Conservation (phyloP, 1,140 invertebrate species). For the Drosophila obscura region DNA sequence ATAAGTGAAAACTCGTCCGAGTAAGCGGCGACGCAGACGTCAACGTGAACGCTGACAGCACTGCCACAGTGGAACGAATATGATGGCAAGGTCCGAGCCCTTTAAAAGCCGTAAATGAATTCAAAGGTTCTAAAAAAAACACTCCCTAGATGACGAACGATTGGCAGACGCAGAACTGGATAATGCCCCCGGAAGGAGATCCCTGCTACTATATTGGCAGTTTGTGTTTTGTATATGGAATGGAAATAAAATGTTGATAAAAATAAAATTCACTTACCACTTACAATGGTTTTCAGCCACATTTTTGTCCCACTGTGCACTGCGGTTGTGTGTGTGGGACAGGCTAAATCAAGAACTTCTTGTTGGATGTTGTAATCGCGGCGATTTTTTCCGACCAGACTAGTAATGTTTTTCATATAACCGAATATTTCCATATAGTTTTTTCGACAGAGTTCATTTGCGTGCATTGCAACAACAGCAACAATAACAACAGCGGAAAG, state of each 20-base stretch:
- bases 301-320: no score
- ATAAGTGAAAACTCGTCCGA: slow-evolving; percentile 66
- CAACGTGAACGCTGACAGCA: slow-evolving; percentile 11
- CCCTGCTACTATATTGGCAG: no score
- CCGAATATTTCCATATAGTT: slow-evolving; percentile 49
- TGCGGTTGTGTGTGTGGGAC: slow-evolving; percentile 10
- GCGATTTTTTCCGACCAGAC: slow-evolving; percentile 19
- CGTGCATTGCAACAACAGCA: slow-evolving; percentile 55
- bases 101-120: neutral
- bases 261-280: no score
- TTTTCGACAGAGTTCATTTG: slow-evolving; percentile 56
- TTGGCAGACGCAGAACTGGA: no score
- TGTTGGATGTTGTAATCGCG: slow-evolving; percentile 57
- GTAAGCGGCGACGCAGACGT: slow-evolving; percentile 41
- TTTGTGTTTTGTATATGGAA: no score
- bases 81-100: slow-evolving; percentile 15
- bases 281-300: no score
- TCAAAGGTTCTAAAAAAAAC: neutral
- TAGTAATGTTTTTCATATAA: slow-evolving; percentile 32
- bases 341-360: slow-evolving; percentile 60
- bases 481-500: neutral
- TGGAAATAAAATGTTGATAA: no score
- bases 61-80: slow-evolving; percentile 51
- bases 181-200: no score
- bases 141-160: no score